These are phyloP conservation scores for Melipona quadrifasciata DNA, from an alignment of 1,140 invertebrate genomes.

Conservation along the genomic window DNA sequence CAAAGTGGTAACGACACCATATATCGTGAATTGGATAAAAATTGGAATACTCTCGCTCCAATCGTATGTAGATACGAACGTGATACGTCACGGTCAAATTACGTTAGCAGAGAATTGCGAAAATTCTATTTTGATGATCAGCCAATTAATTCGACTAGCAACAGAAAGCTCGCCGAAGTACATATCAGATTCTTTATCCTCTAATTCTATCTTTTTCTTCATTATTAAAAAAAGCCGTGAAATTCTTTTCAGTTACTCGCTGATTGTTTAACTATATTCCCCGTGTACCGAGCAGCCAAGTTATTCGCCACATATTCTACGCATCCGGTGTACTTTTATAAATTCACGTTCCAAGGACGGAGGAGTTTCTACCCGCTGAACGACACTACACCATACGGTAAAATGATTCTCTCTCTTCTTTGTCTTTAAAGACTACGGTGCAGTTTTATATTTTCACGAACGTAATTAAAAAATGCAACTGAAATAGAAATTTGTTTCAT, in stretches of 20 bases:
- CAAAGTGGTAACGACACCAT: slow-evolving; percentile 73
- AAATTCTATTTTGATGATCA: slow-evolving; percentile 78
- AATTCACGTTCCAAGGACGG: slow-evolving; percentile 82
- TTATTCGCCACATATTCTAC: slow-evolving; percentile 79
- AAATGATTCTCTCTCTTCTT: background rate
- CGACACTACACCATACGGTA: slow-evolving; percentile 79
- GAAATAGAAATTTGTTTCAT: too few relatives aligned
- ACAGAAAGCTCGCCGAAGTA: slow-evolving; percentile 71
- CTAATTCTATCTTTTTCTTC: background rate
- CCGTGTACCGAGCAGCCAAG: slow-evolving; percentile 81
- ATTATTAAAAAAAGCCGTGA: background rate
- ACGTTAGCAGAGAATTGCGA: slow-evolving; percentile 81
- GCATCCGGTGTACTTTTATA: slow-evolving; percentile 82
- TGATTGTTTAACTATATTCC: slow-evolving; percentile 81
- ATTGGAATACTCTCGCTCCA: slow-evolving; percentile 82
- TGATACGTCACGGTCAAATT: slow-evolving; percentile 76
- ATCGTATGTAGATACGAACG: slow-evolving; percentile 83
- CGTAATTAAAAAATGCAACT: too few relatives aligned
- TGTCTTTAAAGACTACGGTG: background rate
- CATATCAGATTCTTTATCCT: background rate
- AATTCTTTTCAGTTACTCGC: slow-evolving; percentile 75
- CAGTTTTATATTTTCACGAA: too few relatives aligned
- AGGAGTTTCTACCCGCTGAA: slow-evolving; percentile 81
- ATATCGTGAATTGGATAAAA: slow-evolving; percentile 78
- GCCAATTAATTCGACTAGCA: slow-evolving; percentile 67